These are phyloP conservation scores for Pipa parva DNA, from an alignment of 2,113 vertebrate genomes.

Conservation along the genomic window DNA sequence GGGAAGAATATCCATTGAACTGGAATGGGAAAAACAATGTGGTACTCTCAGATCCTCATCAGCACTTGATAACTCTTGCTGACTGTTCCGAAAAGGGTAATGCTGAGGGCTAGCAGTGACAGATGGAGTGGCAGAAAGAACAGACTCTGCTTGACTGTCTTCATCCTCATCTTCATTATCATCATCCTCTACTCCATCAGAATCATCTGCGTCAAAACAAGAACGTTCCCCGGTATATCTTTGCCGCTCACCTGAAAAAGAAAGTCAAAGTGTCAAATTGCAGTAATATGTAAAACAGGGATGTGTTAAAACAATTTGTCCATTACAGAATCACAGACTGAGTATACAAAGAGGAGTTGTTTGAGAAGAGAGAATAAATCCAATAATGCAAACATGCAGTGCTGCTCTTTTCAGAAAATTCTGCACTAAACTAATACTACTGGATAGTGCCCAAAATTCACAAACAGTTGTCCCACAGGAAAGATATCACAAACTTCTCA, in stretches of 20 bases:
- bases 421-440: too few species aligned
- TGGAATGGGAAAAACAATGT: conserved; percentile 55
- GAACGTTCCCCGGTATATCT: conserved; percentile 72
- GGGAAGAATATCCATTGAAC: conserved; percentile 74
- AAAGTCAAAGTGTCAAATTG: neutral
- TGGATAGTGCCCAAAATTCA: too few species aligned
- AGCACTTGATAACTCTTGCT: conserved; percentile 50
- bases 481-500: too few species aligned
- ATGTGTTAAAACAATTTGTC: too few species aligned
- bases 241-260: conserved; percentile 76
- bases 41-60: conserved; percentile 58
- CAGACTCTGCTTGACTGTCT: conserved; percentile 92
- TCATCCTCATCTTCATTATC: conserved; percentile 94
- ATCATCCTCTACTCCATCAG: conserved; percentile 85
- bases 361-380: too few species aligned
- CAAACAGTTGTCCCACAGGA: too few species aligned
- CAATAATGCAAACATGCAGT: too few species aligned
- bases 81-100: conserved; percentile 58
- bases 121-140: conserved; percentile 87
- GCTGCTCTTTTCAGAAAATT: too few species aligned
- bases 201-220: conserved; percentile 88
- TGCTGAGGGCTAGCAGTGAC: conserved; percentile 92
- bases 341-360: too few species aligned
- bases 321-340: too few species aligned
- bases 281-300: too few species aligned